These are phyloP conservation scores for Leptoteleia sp. DNA, from an alignment of 1,140 invertebrate species.

Conservation along the genomic window DNA sequence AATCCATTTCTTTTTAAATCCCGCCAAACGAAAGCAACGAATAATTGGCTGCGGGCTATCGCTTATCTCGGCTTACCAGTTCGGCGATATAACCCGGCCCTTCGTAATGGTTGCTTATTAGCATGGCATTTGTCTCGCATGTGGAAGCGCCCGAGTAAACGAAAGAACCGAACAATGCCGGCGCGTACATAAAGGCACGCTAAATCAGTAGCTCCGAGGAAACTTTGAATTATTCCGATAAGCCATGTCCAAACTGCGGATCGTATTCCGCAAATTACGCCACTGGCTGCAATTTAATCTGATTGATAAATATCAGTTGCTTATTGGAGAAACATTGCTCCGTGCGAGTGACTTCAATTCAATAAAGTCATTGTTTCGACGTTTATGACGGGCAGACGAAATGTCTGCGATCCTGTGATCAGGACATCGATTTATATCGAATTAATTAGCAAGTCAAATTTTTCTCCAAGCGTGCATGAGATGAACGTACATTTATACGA, in stretches of 20 bases:
- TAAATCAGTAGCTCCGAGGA: constrained; percentile 51
- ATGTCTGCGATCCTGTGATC: no score
- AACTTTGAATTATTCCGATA: constrained; percentile 52
- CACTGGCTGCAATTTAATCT: constrained; percentile 38
- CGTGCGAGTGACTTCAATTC: no score
- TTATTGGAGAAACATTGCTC: no score
- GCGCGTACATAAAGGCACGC: constrained; percentile 38
- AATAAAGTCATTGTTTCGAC: no score
- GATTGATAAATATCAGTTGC: constrained; percentile 37
- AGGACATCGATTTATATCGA: no score
- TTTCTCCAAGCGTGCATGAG: no score
- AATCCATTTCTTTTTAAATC: no score
- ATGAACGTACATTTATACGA: no score
- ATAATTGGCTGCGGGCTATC: constrained; percentile 20
- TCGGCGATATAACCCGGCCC: no score
- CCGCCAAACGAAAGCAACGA: constrained; percentile 31
- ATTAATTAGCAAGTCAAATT: no score
- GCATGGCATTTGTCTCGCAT: constrained; percentile 52
- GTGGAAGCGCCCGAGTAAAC: constrained; percentile 26
- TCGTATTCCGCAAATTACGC: constrained; percentile 40
- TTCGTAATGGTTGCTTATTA: constrained; percentile 57
- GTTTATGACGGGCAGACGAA: no score
- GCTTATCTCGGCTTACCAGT: constrained; percentile 29
- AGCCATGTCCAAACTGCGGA: constrained; percentile 25
- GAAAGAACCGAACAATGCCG: constrained; percentile 53